These are phyloP conservation scores for Venturia canescens DNA, from an alignment of 1,140 invertebrate genomes.

Conservation along the genomic window DNA sequence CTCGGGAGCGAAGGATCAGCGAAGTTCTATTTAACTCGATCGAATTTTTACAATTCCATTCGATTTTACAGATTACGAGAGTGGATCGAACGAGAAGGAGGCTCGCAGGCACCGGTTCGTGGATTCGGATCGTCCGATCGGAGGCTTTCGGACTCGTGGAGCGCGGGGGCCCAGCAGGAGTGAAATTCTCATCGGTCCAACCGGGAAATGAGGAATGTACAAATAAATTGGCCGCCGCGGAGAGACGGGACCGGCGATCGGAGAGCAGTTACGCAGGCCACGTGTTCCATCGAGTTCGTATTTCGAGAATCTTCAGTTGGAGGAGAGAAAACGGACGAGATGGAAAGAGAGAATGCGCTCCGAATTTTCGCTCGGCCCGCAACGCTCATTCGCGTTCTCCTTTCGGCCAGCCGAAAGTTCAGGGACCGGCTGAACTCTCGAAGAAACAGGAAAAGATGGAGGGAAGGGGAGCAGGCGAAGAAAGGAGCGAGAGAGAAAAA, in stretches of 20 bases:
- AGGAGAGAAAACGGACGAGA: not conserved
- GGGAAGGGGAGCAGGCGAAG: not conserved
- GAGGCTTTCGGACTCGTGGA: too few relatives aligned
- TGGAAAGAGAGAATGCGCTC: not conserved
- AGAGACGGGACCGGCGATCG: too few relatives aligned
- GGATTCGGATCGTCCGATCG: too few relatives aligned
- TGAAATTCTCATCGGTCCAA: too few relatives aligned
- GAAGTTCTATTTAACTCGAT: too few relatives aligned
- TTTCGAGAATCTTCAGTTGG: not conserved
- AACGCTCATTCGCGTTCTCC: conserved; percentile 24
- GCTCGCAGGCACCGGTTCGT: too few relatives aligned
- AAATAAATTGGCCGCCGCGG: not conserved
- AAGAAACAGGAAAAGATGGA: not conserved
- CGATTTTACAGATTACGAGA: too few relatives aligned
- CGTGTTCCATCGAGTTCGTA: not conserved
- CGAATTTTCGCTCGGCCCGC: not conserved
- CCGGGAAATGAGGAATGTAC: too few relatives aligned
- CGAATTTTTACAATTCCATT: too few relatives aligned
- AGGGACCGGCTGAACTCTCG: conserved; percentile 40
- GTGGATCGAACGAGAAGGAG: too few relatives aligned
- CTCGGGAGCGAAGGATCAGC: too few relatives aligned
- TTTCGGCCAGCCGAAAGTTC: conserved; percentile 38
- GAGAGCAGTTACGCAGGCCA: not conserved
- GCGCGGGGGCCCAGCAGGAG: too few relatives aligned
- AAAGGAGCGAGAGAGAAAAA: conserved; percentile 15